Percentiles rank a stretch among this genome's conserved stretches.
These are phyloP conservation scores for Coregonus ussuriensis DNA, from an alignment of 2,797 vertebrate genomes.

Conservation along the genomic window DNA sequence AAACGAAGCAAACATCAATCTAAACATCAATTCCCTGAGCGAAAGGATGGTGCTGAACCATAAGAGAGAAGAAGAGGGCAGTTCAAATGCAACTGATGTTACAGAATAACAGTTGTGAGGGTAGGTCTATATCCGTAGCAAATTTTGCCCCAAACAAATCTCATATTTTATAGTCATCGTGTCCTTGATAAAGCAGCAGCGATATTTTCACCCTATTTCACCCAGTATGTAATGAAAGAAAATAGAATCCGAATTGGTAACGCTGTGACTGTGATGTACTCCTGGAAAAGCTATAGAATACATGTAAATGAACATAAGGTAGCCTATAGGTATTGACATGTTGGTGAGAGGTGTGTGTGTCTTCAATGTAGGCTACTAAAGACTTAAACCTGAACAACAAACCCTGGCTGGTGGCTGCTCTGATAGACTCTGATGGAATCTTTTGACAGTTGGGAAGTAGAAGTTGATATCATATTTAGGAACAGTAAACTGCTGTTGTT, in stretches of 20 bases:
- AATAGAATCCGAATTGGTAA: too few species aligned
- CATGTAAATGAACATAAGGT: constrained; percentile 17
- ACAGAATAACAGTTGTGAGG: not conserved
- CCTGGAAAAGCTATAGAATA: constrained; percentile 16
- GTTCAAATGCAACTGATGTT: not conserved
- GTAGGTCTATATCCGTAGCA: not conserved
- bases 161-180: constrained; percentile 2
- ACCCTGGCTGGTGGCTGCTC: not conserved
- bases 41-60: too few species aligned
- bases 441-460: too few species aligned
- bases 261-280: not conserved
- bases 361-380: constrained; percentile 34
- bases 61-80: not conserved
- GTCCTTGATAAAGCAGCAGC: constrained; percentile 18
- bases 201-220: not conserved
- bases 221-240: too few species aligned
- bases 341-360: constrained; percentile 31
- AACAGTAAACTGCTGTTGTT: not conserved
- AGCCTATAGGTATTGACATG: constrained; percentile 14
- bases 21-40: too few species aligned
- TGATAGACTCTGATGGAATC: not conserved
- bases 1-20: too few species aligned
- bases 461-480: not conserved
- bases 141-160: not conserved
- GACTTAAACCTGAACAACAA: constrained; percentile 2